Evolutionary conservation across 2,113 vertebrate genomes (phyloP).

Genomic region (Willisornis vidua): DNA sequence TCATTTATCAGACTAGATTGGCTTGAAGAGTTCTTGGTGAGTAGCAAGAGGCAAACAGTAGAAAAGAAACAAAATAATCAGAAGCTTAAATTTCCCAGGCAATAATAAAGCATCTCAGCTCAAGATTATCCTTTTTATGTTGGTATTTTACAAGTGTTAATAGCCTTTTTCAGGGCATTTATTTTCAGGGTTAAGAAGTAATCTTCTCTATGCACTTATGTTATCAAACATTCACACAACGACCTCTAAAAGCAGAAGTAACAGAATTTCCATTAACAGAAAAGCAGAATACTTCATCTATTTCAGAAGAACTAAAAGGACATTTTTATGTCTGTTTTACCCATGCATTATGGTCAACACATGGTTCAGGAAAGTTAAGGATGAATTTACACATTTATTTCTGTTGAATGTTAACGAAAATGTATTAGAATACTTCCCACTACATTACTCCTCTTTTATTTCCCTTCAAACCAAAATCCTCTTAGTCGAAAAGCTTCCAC

Average conservation of each 20-base stretch:
- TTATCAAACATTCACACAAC: background rate
- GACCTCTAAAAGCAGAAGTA: background rate
- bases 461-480: background rate
- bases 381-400: background rate
- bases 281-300: background rate
- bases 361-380: background rate
- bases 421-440: background rate
- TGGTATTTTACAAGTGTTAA: slow-evolving; percentile 14
- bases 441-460: background rate
- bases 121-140: slow-evolving; percentile 16
- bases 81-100: background rate
- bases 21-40: background rate
- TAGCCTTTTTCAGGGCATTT: background rate
- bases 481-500: background rate
- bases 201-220: background rate
- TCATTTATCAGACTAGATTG: background rate
- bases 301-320: background rate
- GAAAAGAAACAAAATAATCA: background rate
- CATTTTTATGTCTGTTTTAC: background rate
- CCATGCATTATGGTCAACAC: background rate
- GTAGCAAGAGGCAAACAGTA: background rate
- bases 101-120: background rate
- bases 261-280: background rate
- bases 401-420: background rate
- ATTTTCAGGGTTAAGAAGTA: background rate